Evolutionary conservation across 2,797 vertebrate genomes (phyloP), one percentile per base, ranked within the genome.

Genomic region (Schizothorax lantsangensis): DNA sequence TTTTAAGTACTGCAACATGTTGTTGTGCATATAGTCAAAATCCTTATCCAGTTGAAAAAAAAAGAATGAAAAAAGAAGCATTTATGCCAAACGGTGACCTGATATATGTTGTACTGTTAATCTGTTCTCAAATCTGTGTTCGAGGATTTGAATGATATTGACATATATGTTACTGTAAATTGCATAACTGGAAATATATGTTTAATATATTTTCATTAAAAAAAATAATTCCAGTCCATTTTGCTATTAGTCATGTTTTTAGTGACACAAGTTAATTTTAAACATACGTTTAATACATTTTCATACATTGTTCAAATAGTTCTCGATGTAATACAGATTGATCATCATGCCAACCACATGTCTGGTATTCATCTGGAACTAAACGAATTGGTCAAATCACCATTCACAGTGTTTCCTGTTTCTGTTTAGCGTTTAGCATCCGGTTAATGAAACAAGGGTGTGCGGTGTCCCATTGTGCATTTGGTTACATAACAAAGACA

Each of bases 121-220:
- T 89, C 82, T 89, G 88, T 90, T 89, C 77, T 88, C 86, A 85
- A 78, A 92, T 88, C 88, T 91, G 88, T 92, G 90, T 91, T 89
- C 72, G 87, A 90, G 81, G 89, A 82, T 90, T 91, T 91, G 86
- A 89, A 91, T 89, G 73, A 89, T 86, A 86, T 89, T 89, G 87
- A 87, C 87, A 84, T 89, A 84, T 89, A 88, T 89, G 90, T 91
- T 91, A 88, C 90, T 91, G 91, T 91, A 91, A 86, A 92, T 90
- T 92, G 83, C 88, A 89, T 92, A 92, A 92, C 92, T 92, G 90
- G 91, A 92, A 91, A 92, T 92, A 92, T 92, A 92, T 92, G 90
- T 92, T 91, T 92, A 92, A 92, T 92, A 92, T 92, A 92, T 92
- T 92, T 92, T 92, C 92, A 92, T 92, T 91, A 92, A 92, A 91